These are phyloP conservation scores for Subacronicta megacephala DNA, from an alignment of 2,888 invertebrate species.

Conservation along the genomic window DNA sequence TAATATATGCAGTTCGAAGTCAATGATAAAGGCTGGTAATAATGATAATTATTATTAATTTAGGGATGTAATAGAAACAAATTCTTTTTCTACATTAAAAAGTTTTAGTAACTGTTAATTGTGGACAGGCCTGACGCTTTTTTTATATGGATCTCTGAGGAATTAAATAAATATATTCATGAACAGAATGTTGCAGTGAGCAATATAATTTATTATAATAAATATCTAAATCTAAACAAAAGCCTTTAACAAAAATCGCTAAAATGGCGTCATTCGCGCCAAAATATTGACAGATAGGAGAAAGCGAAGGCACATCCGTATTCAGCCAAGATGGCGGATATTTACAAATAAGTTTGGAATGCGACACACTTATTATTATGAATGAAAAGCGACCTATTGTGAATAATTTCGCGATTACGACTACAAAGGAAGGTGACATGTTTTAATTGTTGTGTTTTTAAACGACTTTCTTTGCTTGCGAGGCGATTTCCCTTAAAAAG, in stretches of 20 bases:
- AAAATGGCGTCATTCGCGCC: conserved; percentile 50
- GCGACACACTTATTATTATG: conserved; percentile 41
- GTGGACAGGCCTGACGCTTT: too few species aligned
- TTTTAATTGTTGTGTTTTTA: background rate
- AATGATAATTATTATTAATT: too few species aligned
- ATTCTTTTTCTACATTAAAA: too few species aligned
- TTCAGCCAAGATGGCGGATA: conserved; percentile 45
- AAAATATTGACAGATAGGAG: conserved; percentile 54
- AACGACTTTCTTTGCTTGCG: background rate
- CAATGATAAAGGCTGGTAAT: too few species aligned
- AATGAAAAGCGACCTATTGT: conserved; percentile 37
- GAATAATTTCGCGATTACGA: conserved; percentile 33
- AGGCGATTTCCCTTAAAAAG: background rate
- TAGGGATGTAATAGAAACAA: too few species aligned
- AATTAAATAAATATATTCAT: too few species aligned
- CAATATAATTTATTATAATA: too few species aligned
- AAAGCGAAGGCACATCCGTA: conserved; percentile 48
- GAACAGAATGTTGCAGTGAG: too few species aligned
- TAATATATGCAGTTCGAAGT: too few species aligned
- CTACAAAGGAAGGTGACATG: conserved; percentile 23
- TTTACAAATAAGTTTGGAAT: conserved; percentile 49
- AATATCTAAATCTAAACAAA: too few species aligned
- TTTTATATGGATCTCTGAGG: too few species aligned
- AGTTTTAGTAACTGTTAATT: too few species aligned
- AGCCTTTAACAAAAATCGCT: conserved; percentile 6